phyloP scores from a whole-genome alignment of 2,797 vertebrate genomes.

The Oceanodroma leucorhoa region DNA sequence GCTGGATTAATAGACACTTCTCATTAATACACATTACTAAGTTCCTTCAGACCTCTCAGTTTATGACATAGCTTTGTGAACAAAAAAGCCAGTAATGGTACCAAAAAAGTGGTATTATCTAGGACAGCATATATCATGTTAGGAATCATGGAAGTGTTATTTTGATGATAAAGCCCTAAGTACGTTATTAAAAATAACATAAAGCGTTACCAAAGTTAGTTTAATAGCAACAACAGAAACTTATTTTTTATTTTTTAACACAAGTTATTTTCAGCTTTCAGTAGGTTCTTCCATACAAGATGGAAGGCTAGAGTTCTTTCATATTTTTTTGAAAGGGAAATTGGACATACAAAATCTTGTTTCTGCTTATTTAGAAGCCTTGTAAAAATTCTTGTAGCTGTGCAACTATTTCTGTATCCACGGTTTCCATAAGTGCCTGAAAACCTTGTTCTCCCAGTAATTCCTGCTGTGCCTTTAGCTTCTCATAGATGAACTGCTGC shows the following conservation, averaged over 20 bases:
- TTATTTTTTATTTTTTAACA: background rate
- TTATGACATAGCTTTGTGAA: background rate
- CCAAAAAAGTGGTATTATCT: background rate
- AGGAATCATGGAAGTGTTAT: background rate
- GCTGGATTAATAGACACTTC: background rate
- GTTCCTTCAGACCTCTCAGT: background rate
- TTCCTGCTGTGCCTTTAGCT: slow-evolving; percentile 94
- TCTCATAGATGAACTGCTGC: slow-evolving; percentile 94
- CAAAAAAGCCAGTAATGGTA: background rate
- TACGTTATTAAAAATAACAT: background rate
- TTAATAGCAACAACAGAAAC: background rate
- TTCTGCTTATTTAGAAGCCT: slow-evolving; percentile 77
- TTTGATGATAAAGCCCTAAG: background rate
- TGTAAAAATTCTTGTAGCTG: slow-evolving; percentile 95
- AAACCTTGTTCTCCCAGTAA: slow-evolving; percentile 90
- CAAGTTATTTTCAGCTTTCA: slow-evolving; percentile 34
- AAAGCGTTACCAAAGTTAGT: background rate
- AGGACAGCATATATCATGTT: background rate
- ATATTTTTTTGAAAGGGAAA: background rate
- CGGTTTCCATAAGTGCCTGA: slow-evolving; percentile 92
- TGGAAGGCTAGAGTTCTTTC: background rate
- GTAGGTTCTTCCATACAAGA: slow-evolving; percentile 7
- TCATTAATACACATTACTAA: background rate
- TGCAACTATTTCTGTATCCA: slow-evolving; percentile 93
- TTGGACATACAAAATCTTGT: background rate